Conservation (phyloP, 2,888 invertebrate genomes). For the Euclidia mi region DNA sequence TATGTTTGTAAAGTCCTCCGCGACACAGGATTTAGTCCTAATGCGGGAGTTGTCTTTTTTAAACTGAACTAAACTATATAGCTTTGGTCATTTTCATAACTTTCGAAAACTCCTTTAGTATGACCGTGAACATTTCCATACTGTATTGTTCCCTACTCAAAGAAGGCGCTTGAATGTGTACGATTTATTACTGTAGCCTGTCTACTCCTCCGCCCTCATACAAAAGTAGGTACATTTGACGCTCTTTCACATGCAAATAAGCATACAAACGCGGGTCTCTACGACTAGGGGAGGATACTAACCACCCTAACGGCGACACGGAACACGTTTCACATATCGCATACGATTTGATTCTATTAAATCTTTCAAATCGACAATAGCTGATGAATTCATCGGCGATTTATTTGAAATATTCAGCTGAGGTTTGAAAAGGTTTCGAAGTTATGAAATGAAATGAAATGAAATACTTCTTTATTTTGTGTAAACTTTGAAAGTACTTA, state of each 20-base stretch:
- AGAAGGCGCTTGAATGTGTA: constrained; percentile 51
- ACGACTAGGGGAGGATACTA: constrained; percentile 24
- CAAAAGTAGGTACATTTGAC: constrained; percentile 61
- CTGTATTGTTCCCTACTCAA: constrained; percentile 40
- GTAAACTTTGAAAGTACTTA: no score
- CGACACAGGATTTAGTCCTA: no score
- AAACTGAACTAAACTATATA: no score
- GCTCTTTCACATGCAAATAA: constrained; percentile 82
- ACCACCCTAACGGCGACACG: constrained; percentile 65
- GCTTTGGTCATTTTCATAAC: constrained; percentile 1
- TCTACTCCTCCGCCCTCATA: constrained; percentile 64
- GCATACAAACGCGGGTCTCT: constrained; percentile 53
- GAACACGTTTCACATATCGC: constrained; percentile 81
- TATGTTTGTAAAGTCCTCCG: no score
- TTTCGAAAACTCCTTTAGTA: constrained; percentile 13
- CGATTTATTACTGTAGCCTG: constrained; percentile 61
- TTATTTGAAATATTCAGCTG: no score
- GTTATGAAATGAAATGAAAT: no score
- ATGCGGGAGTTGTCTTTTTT: no score
- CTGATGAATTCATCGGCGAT: background rate
- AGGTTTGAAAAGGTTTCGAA: no score
- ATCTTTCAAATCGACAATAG: constrained; percentile 29
- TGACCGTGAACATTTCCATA: constrained; percentile 8
- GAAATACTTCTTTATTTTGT: no score
- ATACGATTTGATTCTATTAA: constrained; percentile 79